Evolutionary conservation across 1,140 invertebrate species (phyloP).

Genomic region (Trichonephila inaurata): DNA sequence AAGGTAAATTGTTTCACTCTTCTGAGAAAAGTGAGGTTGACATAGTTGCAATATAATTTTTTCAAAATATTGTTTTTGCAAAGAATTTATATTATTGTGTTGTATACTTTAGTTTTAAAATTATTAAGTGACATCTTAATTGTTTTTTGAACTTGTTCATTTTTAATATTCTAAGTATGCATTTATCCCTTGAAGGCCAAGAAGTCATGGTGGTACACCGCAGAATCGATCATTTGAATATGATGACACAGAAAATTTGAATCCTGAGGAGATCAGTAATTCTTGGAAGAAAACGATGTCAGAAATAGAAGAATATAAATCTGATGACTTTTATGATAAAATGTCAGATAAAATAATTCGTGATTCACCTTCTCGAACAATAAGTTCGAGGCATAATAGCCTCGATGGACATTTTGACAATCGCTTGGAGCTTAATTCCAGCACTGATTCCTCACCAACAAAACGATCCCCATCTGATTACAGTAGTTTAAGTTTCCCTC

Average conservation of each 20-base stretch:
- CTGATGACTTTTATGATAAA: slow-evolving; percentile 79
- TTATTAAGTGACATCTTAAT: no score
- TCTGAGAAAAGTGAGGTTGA: no score
- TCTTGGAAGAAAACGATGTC: slow-evolving; percentile 94
- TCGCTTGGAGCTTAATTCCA: slow-evolving; percentile 80
- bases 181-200: slow-evolving; percentile 41
- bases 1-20: no score
- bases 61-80: no score
- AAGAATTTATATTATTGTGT: no score
- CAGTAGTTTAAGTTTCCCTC: slow-evolving; percentile 64
- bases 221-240: slow-evolving; percentile 79
- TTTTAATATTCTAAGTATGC: background rate
- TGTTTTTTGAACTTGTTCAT: no score
- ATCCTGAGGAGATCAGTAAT: slow-evolving; percentile 90
- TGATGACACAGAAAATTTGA: slow-evolving; percentile 86
- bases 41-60: no score
- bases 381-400: slow-evolving; percentile 90
- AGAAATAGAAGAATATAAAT: slow-evolving; percentile 94
- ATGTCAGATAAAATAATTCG: slow-evolving; percentile 83
- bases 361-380: slow-evolving; percentile 92
- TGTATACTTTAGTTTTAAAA: no score
- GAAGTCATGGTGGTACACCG: slow-evolving; percentile 72
- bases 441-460: slow-evolving; percentile 77
- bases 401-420: slow-evolving; percentile 80
- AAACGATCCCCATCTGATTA: slow-evolving; percentile 77